phyloP scores from a whole-genome alignment of 2,888 invertebrate genomes.

The Venusia cambrica region DNA sequence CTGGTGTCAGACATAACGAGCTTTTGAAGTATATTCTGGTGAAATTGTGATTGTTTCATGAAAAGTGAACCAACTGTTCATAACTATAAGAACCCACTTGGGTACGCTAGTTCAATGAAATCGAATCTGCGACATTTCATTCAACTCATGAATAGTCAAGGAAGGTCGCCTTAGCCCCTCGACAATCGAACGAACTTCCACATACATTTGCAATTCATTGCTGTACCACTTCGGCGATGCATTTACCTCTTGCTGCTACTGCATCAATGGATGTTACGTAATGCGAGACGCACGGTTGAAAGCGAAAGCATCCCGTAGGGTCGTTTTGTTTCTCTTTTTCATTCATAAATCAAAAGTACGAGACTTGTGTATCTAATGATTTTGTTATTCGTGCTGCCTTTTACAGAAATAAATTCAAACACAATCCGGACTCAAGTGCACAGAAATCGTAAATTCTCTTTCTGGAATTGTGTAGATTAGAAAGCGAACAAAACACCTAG shows the following conservation, averaged over 20 bases:
- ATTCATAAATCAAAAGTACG: conserved; percentile 27
- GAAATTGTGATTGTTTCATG: too few relatives aligned
- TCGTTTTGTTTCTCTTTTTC: conserved; percentile 21
- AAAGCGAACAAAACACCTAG: too few relatives aligned
- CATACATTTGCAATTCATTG: conserved; percentile 27
- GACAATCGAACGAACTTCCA: conserved; percentile 26
- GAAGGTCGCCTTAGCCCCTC: conserved; percentile 32
- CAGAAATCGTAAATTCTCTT: too few relatives aligned
- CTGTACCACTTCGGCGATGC: conserved; percentile 10
- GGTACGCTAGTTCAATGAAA: conserved; percentile 24
- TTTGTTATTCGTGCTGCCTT: conserved; percentile 20
- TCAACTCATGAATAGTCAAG: conserved; percentile 46
- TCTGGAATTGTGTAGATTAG: too few relatives aligned
- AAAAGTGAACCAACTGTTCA: background rate
- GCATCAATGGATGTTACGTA: conserved; percentile 27
- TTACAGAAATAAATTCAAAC: too few relatives aligned
- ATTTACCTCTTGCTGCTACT: conserved; percentile 7
- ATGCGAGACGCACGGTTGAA: conserved; percentile 20
- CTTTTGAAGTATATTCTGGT: too few relatives aligned
- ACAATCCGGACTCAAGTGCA: too few relatives aligned
- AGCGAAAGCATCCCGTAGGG: conserved; percentile 29
- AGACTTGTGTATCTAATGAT: conserved; percentile 15
- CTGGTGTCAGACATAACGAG: too few relatives aligned
- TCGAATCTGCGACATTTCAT: conserved; percentile 30
- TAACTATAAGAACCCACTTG: too few relatives aligned